Conservation (phyloP, 2,113 vertebrate species). For the Charina bottae region DNA sequence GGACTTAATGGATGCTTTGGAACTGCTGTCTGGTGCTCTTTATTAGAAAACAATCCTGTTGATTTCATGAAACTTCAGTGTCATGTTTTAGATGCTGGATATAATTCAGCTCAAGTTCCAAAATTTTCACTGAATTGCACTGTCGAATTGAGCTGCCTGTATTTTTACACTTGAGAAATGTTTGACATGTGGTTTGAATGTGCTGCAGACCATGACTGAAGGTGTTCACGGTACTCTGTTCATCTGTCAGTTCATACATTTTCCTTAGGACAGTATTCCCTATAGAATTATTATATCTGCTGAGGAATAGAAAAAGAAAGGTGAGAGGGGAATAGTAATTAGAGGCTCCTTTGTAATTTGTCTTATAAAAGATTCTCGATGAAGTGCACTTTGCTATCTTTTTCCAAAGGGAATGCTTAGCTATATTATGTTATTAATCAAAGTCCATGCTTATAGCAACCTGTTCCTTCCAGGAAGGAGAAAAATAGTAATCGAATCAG, state of each 20-base stretch:
- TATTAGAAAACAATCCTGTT: neutral
- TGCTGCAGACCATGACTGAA: constrained; percentile 31
- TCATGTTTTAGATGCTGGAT: neutral
- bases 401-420: constrained; percentile 34
- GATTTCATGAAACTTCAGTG: constrained; percentile 6
- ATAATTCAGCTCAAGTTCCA: constrained; percentile 7
- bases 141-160: neutral
- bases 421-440: constrained; percentile 54
- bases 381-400: constrained; percentile 58
- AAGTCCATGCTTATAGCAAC: constrained; percentile 50
- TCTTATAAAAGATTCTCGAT: constrained; percentile 55
- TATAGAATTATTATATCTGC: constrained; percentile 37
- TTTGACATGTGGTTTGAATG: neutral
- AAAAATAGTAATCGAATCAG: constrained; percentile 27
- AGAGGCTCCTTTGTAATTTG: constrained; percentile 53
- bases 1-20: neutral
- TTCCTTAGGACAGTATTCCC: constrained; percentile 37
- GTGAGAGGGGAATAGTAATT: constrained; percentile 47
- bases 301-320: constrained; percentile 31
- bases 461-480: constrained; percentile 30
- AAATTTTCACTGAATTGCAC: neutral
- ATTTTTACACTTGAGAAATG: neutral
- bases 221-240: constrained; percentile 28
- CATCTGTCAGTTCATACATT: constrained; percentile 47
- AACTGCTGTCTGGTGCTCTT: neutral